Evolutionary conservation across 1,140 invertebrate genomes (phyloP), one percentile per base, ranked within the genome.

Genomic region (Paracyclopina nana): DNA sequence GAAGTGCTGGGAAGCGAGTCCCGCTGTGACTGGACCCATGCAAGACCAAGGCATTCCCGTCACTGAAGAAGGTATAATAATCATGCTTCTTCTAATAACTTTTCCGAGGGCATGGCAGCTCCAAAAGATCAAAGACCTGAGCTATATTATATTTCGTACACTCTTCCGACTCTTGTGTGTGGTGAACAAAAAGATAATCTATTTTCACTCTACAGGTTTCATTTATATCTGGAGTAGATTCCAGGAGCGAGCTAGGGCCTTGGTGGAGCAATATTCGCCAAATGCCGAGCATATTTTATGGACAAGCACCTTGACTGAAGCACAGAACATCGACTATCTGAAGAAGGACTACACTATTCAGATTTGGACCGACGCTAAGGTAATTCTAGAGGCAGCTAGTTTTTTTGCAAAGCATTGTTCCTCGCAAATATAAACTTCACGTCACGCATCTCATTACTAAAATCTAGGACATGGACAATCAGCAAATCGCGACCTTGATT

Each of bases 221-320:
- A 20, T 38, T 2, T 20, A 38, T 16, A 16, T 38, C n/a, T 38
- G 34, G 34, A 38, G 34, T 20, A 20, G 20, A 20, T 38, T 38
- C 34, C 34, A 38, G 9, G 34, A 38, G 3, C 14, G 20, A 38
- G 14, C 34, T 2, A 38, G 34, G 5, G 34, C 34, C 9, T 20
- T n/a, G 20, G n/a, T 38, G 5, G 20, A 38, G 34, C 14, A 20
- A 5, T n/a, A 16, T 38, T 38, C 14, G 5, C 4, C 2, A 9
- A 20, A 38, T 2, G 5, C 4, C 14, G 34, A 38, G 14, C 34
- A 38, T 1, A 72, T 85, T 34, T 57, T 86, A 12, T 87, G 82
- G 82, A 85, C 82, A 0, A 84, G 80, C 58, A 73, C 72, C 0
- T 62, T 87, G 1, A 84, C 81, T 0, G 70, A 75, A 16, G 68